Evolutionary conservation across 2,113 vertebrate species (phyloP), one percentile per base, ranked within the genome.

Genomic region (Sebastes fasciatus): DNA sequence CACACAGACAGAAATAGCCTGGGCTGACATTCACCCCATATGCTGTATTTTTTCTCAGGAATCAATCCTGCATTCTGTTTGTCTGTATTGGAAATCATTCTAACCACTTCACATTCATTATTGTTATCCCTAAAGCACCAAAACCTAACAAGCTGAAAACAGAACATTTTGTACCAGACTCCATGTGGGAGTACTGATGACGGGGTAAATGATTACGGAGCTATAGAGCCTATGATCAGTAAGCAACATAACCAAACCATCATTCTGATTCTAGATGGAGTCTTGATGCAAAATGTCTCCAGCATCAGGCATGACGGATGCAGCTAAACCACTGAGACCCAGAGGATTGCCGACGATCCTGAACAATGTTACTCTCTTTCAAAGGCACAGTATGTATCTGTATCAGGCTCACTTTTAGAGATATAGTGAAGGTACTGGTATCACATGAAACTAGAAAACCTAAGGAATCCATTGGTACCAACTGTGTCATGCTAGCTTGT

Each of bases 1-100:
- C 8, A 12, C 45, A 68, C 45, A 54, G 23, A 55, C 49, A 69
- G 11, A 26, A n/a, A 63, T 45, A 52, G 74, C 42, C 45, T 0
- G 0, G 58, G 63, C 60, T 79, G 77, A 79, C 61, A 79, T 45
- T 83, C 52, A 42, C 42, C 74, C 65, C 84, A 71, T 83, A 82
- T 79, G 81, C 68, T 58, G 66, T 16, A 46, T 83, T 72, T 67
- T 80, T 34, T 34, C 34, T 74, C 74, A 48, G 74, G 34, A 67
- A 80, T 86, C 19, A 48, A 74, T 70, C 34, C 42, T 63, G 26
- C 40, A 58, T n/a, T 72, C 79, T 80, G 67, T 68, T 49, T 34
- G 14, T 81, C 57, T 69, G 51, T n/a, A 4, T 57, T 51, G n/a
- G 43, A 69, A 43, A 55, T 17, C 9, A 68, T 26, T 72, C 23